Base-by-base conservation (phyloP, 2,113 vertebrate species). In the Stercorarius parasiticus region DNA sequence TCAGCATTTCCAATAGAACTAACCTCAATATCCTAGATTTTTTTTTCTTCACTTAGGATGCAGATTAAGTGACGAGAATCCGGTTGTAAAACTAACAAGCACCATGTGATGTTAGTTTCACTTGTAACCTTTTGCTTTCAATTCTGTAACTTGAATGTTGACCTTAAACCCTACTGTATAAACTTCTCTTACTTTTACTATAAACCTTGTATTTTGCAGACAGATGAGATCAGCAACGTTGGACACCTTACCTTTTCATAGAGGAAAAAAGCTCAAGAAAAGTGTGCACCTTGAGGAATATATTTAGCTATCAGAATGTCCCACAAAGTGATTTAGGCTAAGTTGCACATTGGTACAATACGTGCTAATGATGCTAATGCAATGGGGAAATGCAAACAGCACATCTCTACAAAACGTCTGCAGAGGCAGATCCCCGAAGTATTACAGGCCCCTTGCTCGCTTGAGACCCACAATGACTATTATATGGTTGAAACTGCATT, bases 301-400 rank as follows among this genome's bases (percentile, higher is more conserved):
- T 17, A 10, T 58, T 38, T 64, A 43, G 38, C 2, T 0, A 62
- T 6, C 15, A 72, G n/a, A 81, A 73, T 22, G 18, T 42, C 17
- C 42, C 40, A 27, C 10, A 34, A 40, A 69, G 22, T 27, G 13
- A 29, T 94, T 76, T 81, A 59, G n/a, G 14, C 16, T 18, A 72
- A 76, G 32, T 2, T 53, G 17, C 20, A 66, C 11, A 3, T 9
- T 19, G 11, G 4, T 30, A 53, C 0, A 0, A 36, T 6, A 23
- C 22, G 17, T 43, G 13, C 5, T 40, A 36, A 45, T 17, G 40
- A 27, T 56, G 30, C 29, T 72, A 16, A 27, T 43, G n/a, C 1
- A 2, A 22, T n/a, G 10, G 67, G 25, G 55, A 82, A 81, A 13
- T 20, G 13, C 15, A 52, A 86, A 80, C 3, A 72, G 3, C 18